These are phyloP conservation scores for Climacteris rufus DNA, from an alignment of 2,113 vertebrate species.

Conservation along the genomic window DNA sequence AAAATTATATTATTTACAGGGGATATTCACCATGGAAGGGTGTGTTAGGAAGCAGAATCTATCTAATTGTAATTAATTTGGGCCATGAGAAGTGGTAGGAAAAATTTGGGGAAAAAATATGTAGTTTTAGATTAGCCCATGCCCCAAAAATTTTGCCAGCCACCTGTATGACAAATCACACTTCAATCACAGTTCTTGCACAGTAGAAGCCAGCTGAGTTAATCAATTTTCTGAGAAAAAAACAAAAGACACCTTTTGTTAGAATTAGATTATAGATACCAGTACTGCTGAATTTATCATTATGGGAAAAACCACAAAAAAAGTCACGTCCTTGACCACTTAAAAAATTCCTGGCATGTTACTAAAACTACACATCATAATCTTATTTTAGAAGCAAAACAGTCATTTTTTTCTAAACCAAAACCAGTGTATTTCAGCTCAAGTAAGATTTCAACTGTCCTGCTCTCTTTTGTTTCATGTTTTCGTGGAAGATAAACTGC, in stretches of 20 bases:
- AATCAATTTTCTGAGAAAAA: background rate
- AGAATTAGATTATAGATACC: background rate
- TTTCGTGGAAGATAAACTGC: background rate
- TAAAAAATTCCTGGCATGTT: background rate
- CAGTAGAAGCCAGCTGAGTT: background rate
- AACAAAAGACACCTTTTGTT: background rate
- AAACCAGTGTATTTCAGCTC: background rate
- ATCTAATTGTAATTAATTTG: background rate
- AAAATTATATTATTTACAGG: background rate
- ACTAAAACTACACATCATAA: background rate
- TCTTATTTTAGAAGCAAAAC: background rate
- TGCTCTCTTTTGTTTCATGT: background rate
- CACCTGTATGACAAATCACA: background rate
- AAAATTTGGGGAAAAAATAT: background rate
- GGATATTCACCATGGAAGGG: background rate
- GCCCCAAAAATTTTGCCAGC: background rate
- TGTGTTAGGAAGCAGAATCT: background rate
- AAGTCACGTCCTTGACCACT: background rate
- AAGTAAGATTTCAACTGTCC: background rate
- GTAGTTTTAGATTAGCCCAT: background rate
- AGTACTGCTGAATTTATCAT: background rate
- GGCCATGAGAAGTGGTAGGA: background rate
- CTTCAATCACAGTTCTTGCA: background rate
- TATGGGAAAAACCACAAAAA: background rate
- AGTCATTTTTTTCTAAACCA: background rate